Conservation (phyloP, 2,797 vertebrate species). For the Cyprinella venusta region DNA sequence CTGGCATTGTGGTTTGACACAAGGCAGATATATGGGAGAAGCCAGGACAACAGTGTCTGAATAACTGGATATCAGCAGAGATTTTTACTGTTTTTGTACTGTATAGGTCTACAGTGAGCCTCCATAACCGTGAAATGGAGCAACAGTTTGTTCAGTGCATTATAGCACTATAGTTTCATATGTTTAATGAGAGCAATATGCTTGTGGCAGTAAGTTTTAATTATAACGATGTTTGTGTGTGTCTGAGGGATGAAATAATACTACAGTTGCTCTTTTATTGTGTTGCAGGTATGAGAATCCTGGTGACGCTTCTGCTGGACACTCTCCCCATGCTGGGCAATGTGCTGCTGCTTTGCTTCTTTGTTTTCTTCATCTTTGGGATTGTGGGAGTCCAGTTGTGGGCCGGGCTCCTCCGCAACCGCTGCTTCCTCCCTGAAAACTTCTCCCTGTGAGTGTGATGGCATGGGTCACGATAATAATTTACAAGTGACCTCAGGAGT, state of each 20-base stretch:
- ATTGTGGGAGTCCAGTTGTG: slow-evolving; percentile 90
- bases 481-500: neutral
- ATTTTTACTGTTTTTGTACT: slow-evolving; percentile 51
- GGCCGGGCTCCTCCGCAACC: slow-evolving; percentile 89
- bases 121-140: slow-evolving; percentile 21
- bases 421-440: slow-evolving; percentile 91
- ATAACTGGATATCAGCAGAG: slow-evolving; percentile 29
- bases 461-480: neutral
- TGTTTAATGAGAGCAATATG: slow-evolving; percentile 32
- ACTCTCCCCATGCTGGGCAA: slow-evolving; percentile 91
- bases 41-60: slow-evolving; percentile 27
- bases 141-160: slow-evolving; percentile 16
- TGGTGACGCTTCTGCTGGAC: slow-evolving; percentile 87
- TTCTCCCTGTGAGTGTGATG: slow-evolving; percentile 90
- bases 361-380: slow-evolving; percentile 92
- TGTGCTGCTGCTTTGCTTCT: slow-evolving; percentile 89
- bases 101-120: slow-evolving; percentile 40
- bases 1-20: slow-evolving; percentile 35
- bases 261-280: slow-evolving; percentile 11
- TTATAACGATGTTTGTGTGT: neutral
- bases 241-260: slow-evolving; percentile 22
- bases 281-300: slow-evolving; percentile 92
- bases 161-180: slow-evolving; percentile 7
- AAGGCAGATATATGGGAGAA: slow-evolving; percentile 24
- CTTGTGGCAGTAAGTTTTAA: neutral